phyloP scores from a whole-genome alignment of 2,113 vertebrate species.

The Macrotus californicus region DNA sequence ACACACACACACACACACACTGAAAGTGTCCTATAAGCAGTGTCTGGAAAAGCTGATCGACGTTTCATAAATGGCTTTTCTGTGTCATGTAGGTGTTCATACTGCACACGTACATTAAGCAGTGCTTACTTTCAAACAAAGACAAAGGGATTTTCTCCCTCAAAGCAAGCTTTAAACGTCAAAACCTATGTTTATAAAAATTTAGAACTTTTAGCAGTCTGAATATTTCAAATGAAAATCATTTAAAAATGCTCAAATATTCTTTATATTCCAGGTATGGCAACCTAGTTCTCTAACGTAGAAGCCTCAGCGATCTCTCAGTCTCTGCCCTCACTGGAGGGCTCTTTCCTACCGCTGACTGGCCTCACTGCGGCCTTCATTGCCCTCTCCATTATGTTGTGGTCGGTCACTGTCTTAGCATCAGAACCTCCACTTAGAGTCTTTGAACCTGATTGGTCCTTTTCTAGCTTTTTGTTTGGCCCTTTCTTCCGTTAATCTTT shows the following conservation, averaged over 20 bases:
- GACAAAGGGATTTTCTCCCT: constrained; percentile 60
- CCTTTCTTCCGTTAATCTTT: constrained; percentile 89
- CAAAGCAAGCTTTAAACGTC: constrained; percentile 74
- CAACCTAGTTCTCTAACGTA: constrained; percentile 76
- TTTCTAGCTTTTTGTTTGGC: constrained; percentile 60
- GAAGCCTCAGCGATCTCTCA: constrained; percentile 74
- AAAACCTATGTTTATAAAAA: constrained; percentile 85
- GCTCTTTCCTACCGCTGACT: constrained; percentile 75
- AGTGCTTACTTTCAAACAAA: constrained; percentile 75
- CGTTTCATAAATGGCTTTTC: constrained; percentile 64
- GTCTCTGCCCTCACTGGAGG: constrained; percentile 71
- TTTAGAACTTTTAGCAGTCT: constrained; percentile 79
- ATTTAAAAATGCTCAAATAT: constrained; percentile 62
- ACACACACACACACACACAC: constrained; percentile 74
- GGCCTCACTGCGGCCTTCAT: constrained; percentile 81
- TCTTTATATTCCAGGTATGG: constrained; percentile 45
- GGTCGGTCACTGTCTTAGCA: constrained; percentile 66
- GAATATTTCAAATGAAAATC: constrained; percentile 75
- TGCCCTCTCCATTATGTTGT: constrained; percentile 81
- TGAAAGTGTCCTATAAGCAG: constrained; percentile 78
- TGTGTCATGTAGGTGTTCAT: constrained; percentile 70
- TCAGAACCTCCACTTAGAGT: not conserved
- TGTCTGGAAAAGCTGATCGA: constrained; percentile 70
- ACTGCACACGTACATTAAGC: constrained; percentile 76
- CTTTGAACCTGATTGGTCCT: not conserved